Evolutionary conservation across 2,888 invertebrate genomes (phyloP).

Genomic region (Tachina grossa): DNA sequence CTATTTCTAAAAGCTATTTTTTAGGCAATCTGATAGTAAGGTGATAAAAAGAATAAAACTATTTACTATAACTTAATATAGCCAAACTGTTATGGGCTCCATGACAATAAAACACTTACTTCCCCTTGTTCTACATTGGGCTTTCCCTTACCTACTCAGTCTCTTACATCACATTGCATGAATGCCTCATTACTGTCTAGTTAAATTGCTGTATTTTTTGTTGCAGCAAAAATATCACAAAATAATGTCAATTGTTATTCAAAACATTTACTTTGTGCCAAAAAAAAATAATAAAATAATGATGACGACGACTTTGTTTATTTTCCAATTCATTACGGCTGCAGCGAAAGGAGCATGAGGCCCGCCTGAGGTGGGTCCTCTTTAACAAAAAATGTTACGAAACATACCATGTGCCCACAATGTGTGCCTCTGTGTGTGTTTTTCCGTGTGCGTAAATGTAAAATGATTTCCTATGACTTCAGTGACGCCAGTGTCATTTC

Average conservation of each 20-base stretch:
- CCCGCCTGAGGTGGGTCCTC: constrained; percentile 47
- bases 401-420: background rate
- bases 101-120: too few species aligned
- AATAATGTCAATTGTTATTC: constrained; percentile 57
- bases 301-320: constrained; percentile 43
- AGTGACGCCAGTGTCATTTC: constrained; percentile 61
- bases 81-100: too few species aligned
- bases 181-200: constrained; percentile 46
- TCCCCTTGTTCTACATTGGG: too few species aligned
- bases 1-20: too few species aligned
- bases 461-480: constrained; percentile 39
- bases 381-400: constrained; percentile 21
- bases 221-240: constrained; percentile 1
- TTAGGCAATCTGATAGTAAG: too few species aligned
- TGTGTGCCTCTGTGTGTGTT: background rate
- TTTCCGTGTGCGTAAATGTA: background rate
- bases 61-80: too few species aligned
- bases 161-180: constrained; percentile 5
- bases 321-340: constrained; percentile 56
- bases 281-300: background rate
- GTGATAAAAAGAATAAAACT: too few species aligned
- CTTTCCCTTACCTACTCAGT: too few species aligned
- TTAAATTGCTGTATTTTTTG: constrained; percentile 22
- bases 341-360: constrained; percentile 27
- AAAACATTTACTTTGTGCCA: constrained; percentile 42